Conservation (phyloP, 2,888 invertebrate species). For the Philereme vetulata region DNA sequence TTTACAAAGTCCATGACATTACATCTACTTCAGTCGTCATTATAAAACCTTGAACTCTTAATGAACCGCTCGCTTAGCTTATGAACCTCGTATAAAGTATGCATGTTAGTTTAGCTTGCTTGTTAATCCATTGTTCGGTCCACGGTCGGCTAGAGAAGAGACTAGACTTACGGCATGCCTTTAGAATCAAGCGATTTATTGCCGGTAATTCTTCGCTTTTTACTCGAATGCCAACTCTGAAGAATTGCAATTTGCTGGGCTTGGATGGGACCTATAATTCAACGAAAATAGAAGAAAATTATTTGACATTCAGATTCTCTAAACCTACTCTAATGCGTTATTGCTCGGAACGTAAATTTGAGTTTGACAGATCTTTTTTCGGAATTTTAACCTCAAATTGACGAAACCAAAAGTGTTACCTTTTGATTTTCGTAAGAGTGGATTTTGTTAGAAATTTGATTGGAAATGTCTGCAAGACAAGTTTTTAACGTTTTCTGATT, state of each 20-base stretch:
- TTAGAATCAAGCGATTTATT: constrained; percentile 18
- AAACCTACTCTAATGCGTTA: too few relatives aligned
- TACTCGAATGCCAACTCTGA: constrained; percentile 3
- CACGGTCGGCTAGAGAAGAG: constrained; percentile 34
- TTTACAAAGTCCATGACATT: neutral
- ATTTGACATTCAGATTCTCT: too few relatives aligned
- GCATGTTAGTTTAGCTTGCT: constrained; percentile 47
- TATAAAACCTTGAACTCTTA: constrained; percentile 63
- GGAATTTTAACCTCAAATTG: too few relatives aligned
- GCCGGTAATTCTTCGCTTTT: constrained; percentile 17
- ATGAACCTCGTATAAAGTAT: constrained; percentile 56
- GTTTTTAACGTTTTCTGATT: too few relatives aligned
- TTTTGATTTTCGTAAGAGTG: too few relatives aligned
- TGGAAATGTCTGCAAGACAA: too few relatives aligned
- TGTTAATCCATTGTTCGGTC: constrained; percentile 35
- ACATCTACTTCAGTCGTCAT: constrained; percentile 15
- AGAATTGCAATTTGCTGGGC: constrained; percentile 1
- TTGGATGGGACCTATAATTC: too few relatives aligned
- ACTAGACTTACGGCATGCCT: constrained; percentile 20
- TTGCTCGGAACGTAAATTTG: too few relatives aligned
- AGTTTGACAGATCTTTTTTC: too few relatives aligned
- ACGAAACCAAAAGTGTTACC: too few relatives aligned
- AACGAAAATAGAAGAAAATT: too few relatives aligned
- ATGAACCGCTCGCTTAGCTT: constrained; percentile 54
- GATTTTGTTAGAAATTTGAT: too few relatives aligned